phyloP scores from a whole-genome alignment of 2,797 vertebrate genomes.

The Ciconia nigra region DNA sequence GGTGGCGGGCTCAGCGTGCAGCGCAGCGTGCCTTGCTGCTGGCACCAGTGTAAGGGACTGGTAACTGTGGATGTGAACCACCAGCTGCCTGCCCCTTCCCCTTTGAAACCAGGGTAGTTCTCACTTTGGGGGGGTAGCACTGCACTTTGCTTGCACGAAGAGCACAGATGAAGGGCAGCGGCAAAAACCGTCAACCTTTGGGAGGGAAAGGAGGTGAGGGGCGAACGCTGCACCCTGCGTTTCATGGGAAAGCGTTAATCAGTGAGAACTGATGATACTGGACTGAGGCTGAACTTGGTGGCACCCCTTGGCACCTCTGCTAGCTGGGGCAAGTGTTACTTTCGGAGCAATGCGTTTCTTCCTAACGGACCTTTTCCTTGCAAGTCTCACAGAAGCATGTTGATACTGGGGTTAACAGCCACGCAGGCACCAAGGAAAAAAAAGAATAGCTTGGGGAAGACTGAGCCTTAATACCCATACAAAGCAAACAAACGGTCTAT shows the following conservation, averaged over 20 bases:
- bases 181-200: background rate
- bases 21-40: background rate
- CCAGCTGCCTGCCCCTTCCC: background rate
- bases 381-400: background rate
- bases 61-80: background rate
- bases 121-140: accelerated
- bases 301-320: background rate
- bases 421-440: background rate
- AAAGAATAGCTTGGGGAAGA: background rate
- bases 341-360: background rate
- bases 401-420: background rate
- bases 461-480: background rate
- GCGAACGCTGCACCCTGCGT: accelerated
- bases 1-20: accelerated
- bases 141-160: background rate
- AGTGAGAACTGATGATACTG: background rate
- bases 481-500: background rate
- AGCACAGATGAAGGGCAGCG: background rate
- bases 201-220: background rate
- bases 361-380: background rate
- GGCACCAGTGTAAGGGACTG: background rate
- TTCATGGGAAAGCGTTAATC: background rate
- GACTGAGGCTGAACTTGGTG: accelerated
- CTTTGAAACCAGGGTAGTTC: background rate
- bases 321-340: background rate